Evolutionary conservation across 2,797 vertebrate species (phyloP), one percentile per base, ranked within the genome.

Genomic region (Xerus rutilus): DNA sequence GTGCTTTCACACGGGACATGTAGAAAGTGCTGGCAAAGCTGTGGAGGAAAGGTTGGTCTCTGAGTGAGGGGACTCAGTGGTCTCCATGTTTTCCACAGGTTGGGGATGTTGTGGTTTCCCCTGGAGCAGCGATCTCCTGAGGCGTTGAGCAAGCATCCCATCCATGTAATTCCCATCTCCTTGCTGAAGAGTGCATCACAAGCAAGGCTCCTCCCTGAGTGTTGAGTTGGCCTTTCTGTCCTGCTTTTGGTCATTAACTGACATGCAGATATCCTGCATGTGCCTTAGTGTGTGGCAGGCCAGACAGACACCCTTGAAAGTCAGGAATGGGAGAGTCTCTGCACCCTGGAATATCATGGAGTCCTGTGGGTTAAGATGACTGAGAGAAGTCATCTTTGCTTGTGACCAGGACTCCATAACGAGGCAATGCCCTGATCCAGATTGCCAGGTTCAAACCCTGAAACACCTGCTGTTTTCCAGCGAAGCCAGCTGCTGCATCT

Each of bases 201-300:
- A 83, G 52, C 25, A 39, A n/a, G 45, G 47, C 47, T 67, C 87
- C 30, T 84, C 86, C 73, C 32, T 43, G 52, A 54, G 4, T 21
- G 57, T 73, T 52, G n/a, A 88, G 12, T 85, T 32, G 43, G 18
- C 20, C 52, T 84, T 90, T 57, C 64, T 57, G 62, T 82, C 78
- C 84, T 89, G 32, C 54, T 39, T 65, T 0, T 74, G 62, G 17
- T 77, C 52, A 4, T 79, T 59, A 87, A 39, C 30, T 43, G 45
- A 32, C 74, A 2, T 25, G 54, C 10, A 28, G 35, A 62, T 21
- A 25, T 76, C 73, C 47, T 70, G 18, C 7, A 2, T 77, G 25
- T 69, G 5, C 62, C 32, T 84, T 25, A 69, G 1, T 35, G 4
- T n/a, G 5, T 57, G 70, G 74, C 47, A 28, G 5, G 1, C 64